phyloP scores from a whole-genome alignment of 1,140 invertebrate species.

The Dendroctonus valens region DNA sequence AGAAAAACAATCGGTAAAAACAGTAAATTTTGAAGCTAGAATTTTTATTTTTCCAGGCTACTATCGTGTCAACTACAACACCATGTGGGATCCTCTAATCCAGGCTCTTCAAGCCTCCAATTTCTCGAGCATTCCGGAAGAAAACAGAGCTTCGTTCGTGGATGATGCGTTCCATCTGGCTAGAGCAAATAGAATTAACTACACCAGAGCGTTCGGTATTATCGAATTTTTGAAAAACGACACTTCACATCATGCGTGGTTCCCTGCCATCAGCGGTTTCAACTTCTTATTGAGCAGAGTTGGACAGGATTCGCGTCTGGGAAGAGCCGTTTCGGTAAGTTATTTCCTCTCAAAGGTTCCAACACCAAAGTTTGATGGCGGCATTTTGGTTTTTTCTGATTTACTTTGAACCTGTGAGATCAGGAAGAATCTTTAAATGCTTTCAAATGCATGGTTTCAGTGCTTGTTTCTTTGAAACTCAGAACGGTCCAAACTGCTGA shows the following conservation, averaged over 20 bases:
- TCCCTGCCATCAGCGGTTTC: slow-evolving; percentile 58
- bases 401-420: too few species aligned
- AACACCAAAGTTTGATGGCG: too few species aligned
- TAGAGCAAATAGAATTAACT: slow-evolving; percentile 50
- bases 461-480: too few species aligned
- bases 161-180: slow-evolving; percentile 73
- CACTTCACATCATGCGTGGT: slow-evolving; percentile 65
- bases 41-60: slow-evolving; percentile 55
- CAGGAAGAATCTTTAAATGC: too few species aligned
- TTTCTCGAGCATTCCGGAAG: slow-evolving; percentile 59
- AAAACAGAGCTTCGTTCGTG: slow-evolving; percentile 77
- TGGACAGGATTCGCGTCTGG: slow-evolving; percentile 13
- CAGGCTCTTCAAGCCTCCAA: slow-evolving; percentile 53
- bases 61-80: slow-evolving; percentile 79
- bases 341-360: too few species aligned
- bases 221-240: slow-evolving; percentile 61
- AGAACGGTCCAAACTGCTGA: too few species aligned
- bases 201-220: slow-evolving; percentile 56
- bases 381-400: too few species aligned
- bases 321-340: slow-evolving; percentile 24
- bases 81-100: slow-evolving; percentile 65
- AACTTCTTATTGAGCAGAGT: slow-evolving; percentile 51
- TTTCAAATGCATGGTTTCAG: too few species aligned
- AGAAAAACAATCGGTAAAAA: too few species aligned
- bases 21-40: not conserved